Evolutionary conservation across 2,888 invertebrate genomes (phyloP).

Genomic region (Hirtodrosophila duncani): DNA sequence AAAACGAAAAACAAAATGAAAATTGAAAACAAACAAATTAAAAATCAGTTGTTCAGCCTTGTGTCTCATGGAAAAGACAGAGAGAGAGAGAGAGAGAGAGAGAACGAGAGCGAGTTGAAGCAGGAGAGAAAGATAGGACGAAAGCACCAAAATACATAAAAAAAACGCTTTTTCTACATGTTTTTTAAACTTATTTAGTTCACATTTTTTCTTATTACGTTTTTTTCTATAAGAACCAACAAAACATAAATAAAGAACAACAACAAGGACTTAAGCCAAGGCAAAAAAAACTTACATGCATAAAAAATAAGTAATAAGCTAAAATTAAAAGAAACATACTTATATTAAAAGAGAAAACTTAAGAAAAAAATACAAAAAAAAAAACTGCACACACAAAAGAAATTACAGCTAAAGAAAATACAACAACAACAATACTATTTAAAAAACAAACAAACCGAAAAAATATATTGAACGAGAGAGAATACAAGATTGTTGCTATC

Average conservation of each 20-base stretch:
- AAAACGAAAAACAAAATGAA: constrained; percentile 25
- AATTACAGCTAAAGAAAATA: constrained; percentile 2
- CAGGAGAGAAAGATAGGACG: constrained; percentile 32
- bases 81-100: constrained; percentile 42
- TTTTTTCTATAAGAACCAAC: constrained; percentile 59
- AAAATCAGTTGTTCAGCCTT: too few species aligned
- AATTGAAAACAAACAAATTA: constrained; percentile 31
- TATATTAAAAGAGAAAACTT: constrained; percentile 11
- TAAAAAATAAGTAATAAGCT: too few species aligned
- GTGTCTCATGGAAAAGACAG: too few species aligned
- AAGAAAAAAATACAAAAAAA: constrained; percentile 17
- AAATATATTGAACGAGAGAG: constrained; percentile 76
- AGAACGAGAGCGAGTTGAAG: constrained; percentile 35
- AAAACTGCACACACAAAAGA: constrained; percentile 29
- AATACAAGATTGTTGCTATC: constrained; percentile 78
- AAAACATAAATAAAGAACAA: constrained; percentile 27
- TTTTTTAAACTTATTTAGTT: constrained; percentile 40
- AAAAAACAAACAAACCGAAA: constrained; percentile 61
- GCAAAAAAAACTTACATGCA: constrained; percentile 25
- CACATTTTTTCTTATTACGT: constrained; percentile 27
- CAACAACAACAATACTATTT: constrained; percentile 64
- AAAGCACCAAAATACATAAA: constrained; percentile 25
- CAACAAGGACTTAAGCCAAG: constrained; percentile 59
- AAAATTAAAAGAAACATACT: too few species aligned
- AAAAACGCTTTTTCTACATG: constrained; percentile 54